A percentile compares a stretch with the other conserved stretches of the same genome.
These are phyloP conservation scores for Drosophila carrolli DNA, from an alignment of 1,140 invertebrate genomes.

Conservation along the genomic window DNA sequence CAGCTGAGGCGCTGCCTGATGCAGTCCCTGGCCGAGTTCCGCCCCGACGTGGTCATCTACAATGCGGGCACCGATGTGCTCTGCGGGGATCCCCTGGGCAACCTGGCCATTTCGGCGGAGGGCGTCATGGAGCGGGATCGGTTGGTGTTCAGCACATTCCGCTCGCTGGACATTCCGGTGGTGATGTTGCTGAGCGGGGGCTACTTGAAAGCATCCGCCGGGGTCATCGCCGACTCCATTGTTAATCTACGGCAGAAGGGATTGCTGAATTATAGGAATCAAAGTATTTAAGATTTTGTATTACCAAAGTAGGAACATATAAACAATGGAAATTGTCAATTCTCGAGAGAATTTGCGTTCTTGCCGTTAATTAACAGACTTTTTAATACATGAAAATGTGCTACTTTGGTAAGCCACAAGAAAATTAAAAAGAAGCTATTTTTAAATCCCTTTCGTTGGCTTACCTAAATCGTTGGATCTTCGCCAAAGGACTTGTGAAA, in stretches of 20 bases:
- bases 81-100: slow-evolving; percentile 91
- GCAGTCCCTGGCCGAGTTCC: slow-evolving; percentile 89
- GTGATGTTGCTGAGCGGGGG: slow-evolving; percentile 96
- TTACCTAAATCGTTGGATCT: neutral
- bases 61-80: slow-evolving; percentile 95
- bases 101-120: slow-evolving; percentile 88
- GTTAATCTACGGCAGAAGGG: slow-evolving; percentile 87
- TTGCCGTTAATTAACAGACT: no score
- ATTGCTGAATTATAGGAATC: slow-evolving; percentile 33
- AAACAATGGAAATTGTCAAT: neutral
- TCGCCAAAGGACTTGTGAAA: slow-evolving; percentile 3
- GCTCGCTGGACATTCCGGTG: slow-evolving; percentile 89
- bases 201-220: slow-evolving; percentile 90
- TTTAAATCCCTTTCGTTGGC: neutral
- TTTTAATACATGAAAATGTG: neutral
- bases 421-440: neutral
- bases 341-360: neutral
- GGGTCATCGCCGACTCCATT: slow-evolving; percentile 93
- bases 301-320: slow-evolving; percentile 2
- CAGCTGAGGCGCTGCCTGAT: slow-evolving; percentile 88
- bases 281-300: neutral
- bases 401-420: neutral
- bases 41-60: slow-evolving; percentile 92
- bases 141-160: slow-evolving; percentile 91
- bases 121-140: slow-evolving; percentile 93